Evolutionary conservation across 1,140 invertebrate species (phyloP).

Genomic region (Manduca sexta): DNA sequence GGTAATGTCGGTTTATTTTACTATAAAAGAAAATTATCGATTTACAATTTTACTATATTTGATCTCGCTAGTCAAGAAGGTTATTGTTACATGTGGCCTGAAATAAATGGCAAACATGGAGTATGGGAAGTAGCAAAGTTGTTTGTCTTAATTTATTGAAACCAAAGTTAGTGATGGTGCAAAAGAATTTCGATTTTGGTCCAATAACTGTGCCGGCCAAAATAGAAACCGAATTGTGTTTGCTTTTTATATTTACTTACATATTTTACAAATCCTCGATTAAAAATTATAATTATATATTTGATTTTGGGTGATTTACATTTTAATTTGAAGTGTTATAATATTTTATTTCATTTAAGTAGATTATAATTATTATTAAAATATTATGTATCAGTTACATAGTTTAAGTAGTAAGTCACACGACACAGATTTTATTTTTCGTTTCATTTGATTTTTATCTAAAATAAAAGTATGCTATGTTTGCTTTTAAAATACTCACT

Average conservation of each 20-base stretch:
- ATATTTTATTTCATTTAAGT: no score
- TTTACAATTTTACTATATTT: slow-evolving; percentile 25
- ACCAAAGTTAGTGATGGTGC: slow-evolving; percentile 8
- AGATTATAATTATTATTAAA: no score
- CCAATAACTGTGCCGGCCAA: slow-evolving; percentile 14
- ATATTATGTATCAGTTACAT: no score
- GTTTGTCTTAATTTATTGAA: slow-evolving; percentile 7
- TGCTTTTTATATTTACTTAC: slow-evolving; percentile 4
- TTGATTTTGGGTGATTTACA: no score
- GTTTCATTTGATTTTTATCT: no score
- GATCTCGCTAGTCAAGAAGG: slow-evolving; percentile 10
- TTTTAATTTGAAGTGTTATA: no score
- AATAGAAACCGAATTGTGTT: slow-evolving; percentile 12
- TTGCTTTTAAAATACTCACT: no score
- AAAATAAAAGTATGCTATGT: no score
- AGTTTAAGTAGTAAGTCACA: no score
- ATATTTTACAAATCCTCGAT: no score
- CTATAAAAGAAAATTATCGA: slow-evolving; percentile 18
- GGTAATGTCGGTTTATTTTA: slow-evolving; percentile 15
- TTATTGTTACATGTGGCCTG: slow-evolving; percentile 21
- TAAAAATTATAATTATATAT: no score
- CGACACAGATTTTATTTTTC: no score
- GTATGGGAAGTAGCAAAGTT: slow-evolving; percentile 16
- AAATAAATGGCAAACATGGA: slow-evolving; percentile 13
- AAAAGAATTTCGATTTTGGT: slow-evolving; percentile 10